Base-by-base conservation (phyloP, 2,797 vertebrate genomes). In the Buphagus erythrorhynchus region DNA sequence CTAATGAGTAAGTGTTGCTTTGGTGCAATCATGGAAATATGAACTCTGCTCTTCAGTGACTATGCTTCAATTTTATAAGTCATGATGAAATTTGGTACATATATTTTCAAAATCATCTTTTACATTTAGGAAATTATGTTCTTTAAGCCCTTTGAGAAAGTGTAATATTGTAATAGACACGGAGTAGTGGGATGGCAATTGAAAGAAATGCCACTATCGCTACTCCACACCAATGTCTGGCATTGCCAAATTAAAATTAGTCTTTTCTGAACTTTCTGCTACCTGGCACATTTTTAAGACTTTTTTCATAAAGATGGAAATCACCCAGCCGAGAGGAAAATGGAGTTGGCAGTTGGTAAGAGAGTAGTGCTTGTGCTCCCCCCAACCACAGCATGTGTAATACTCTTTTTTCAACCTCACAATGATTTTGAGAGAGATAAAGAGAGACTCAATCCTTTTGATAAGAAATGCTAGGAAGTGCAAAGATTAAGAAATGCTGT, bases 341-440 rank as follows among this genome's bases (percentile, higher is more conserved):
- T 0, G 1, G 8, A 90, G 5, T 49, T 62, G 5, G n/a, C 24
- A 54, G 31, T 46, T 3, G 2, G 46, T 38, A 63, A 45, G 18
- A 72, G 20, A 51, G 19, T 11, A 40, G 1, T 2, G 5, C 4
- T 74, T 13, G 33, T 7, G 15, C 31, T 73, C 6, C 19, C 8
- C 35, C 6, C 20, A 0, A 1, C 12, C 9, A 52, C 8, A 21
- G 31, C 6, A 14, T 2, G 4, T 59, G 25, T 29, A 25, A 33
- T 20, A 36, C 26, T 6, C 36, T 46, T 55, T 68, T 59, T 43
- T 38, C 36, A 73, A 15, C 43, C 28, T 89, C 28, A 29, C 13
- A 55, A 6, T 40, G 19, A 55, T 76, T 38, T 58, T 46, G n/a
- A 62, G 46, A 83, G 20, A 74, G 25, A 43, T 54, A 63, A 69